A percentile compares a stretch with the other conserved stretches of the same genome.
phyloP scores from a whole-genome alignment of 2,888 invertebrate genomes.

The Parelbella ahira region DNA sequence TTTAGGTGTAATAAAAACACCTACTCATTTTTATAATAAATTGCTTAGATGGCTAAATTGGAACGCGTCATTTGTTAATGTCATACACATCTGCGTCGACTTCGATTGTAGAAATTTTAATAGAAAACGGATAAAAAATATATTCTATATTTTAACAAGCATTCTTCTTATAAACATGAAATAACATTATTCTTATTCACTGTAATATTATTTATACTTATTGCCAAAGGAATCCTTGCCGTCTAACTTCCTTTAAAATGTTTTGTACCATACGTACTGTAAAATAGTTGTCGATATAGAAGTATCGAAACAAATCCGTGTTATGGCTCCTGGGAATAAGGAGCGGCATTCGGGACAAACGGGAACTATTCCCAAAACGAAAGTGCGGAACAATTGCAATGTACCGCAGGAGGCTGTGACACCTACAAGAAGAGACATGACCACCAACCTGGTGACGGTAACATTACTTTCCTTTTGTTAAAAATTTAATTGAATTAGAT shows the following conservation, averaged over 20 bases:
- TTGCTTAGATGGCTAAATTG: no score
- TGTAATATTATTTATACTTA: conserved; percentile 1
- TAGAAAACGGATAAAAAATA: no score
- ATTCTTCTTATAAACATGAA: conserved; percentile 4
- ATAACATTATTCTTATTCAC: neutral
- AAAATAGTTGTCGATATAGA: conserved; percentile 26
- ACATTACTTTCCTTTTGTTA: conserved; percentile 29
- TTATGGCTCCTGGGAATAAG: conserved; percentile 78
- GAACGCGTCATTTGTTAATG: no score
- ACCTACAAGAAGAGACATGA: conserved; percentile 81
- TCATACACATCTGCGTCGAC: no score
- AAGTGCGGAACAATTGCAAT: conserved; percentile 81
- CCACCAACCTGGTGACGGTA: conserved; percentile 74
- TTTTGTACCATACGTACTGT: conserved; percentile 16
- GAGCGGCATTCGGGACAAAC: conserved; percentile 77
- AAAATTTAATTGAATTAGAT: no score
- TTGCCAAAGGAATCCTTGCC: conserved; percentile 12
- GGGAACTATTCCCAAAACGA: conserved; percentile 85
- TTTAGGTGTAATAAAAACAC: no score
- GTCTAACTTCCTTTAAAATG: conserved; percentile 19
- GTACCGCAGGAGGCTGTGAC: conserved; percentile 82
- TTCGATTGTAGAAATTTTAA: no score
- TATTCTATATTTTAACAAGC: no score
- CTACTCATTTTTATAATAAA: no score
- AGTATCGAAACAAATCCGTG: conserved; percentile 39